These are phyloP conservation scores for Psettodes erumei DNA, from an alignment of 2,113 vertebrate species.

Conservation along the genomic window DNA sequence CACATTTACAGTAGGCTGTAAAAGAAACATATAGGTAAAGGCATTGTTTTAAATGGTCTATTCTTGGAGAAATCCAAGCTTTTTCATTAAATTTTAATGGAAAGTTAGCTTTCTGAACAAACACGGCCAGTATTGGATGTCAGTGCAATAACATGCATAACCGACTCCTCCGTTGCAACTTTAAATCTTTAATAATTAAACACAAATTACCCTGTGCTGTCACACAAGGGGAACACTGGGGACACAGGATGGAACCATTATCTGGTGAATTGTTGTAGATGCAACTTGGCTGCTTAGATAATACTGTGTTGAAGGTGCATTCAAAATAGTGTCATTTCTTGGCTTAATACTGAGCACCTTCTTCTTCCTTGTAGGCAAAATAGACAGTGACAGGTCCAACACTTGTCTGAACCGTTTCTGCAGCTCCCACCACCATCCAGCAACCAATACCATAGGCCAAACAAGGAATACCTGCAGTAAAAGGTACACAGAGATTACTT, in stretches of 20 bases:
- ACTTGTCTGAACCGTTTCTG: conserved; percentile 93
- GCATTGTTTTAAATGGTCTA: neutral
- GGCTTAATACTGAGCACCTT: conserved; percentile 89
- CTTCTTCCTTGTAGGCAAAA: conserved; percentile 97
- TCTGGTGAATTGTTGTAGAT: conserved; percentile 7
- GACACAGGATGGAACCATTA: conserved; percentile 11
- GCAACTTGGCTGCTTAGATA: conserved; percentile 1
- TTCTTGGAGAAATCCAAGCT: conserved; percentile 37
- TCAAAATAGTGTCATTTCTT: neutral
- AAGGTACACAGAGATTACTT: neutral
- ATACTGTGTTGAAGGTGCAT: conserved; percentile 1
- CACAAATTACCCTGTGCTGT: conserved; percentile 24
- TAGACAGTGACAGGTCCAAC: conserved; percentile 92
- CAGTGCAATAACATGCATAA: conserved; percentile 42
- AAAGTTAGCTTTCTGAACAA: conserved; percentile 34
- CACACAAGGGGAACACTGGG: conserved; percentile 5
- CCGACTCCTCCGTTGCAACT: conserved; percentile 28
- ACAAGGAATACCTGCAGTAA: conserved; percentile 91
- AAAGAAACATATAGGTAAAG: conserved; percentile 14
- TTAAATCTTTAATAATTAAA: conserved; percentile 65
- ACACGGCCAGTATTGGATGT: conserved; percentile 28
- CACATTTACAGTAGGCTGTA: neutral
- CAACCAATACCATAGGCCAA: conserved; percentile 95
- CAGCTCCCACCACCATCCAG: conserved; percentile 92
- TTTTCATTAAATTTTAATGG: conserved; percentile 39